These are phyloP conservation scores for Orbicella faveolata DNA, from an alignment of 64 coral and sea anemone genomes.

Conservation along the genomic window DNA sequence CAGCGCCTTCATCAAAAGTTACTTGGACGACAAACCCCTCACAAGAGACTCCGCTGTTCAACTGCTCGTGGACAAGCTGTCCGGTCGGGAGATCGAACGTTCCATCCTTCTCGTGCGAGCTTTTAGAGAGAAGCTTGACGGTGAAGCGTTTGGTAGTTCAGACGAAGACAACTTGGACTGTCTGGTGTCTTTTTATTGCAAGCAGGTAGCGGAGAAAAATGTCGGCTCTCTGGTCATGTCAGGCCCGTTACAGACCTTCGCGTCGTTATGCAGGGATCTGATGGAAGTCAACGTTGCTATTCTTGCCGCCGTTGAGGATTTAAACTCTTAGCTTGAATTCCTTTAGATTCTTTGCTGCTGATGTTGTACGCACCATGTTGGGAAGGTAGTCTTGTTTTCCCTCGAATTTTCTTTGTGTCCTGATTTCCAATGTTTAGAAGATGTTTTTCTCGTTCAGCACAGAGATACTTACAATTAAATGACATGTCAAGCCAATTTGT, in stretches of 20 bases:
- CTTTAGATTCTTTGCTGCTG: background rate
- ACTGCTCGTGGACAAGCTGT: slow-evolving; percentile 47
- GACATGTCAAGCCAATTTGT: background rate
- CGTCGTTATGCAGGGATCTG: slow-evolving; percentile 74
- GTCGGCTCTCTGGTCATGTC: slow-evolving; percentile 77
- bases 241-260: slow-evolving; percentile 51
- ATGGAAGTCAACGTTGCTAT: slow-evolving; percentile 85
- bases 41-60: slow-evolving; percentile 62
- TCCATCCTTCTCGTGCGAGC: slow-evolving; percentile 69
- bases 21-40: slow-evolving; percentile 31
- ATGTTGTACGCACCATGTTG: background rate
- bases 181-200: slow-evolving; percentile 72
- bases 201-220: slow-evolving; percentile 65
- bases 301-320: slow-evolving; percentile 67
- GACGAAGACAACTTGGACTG: slow-evolving; percentile 85
- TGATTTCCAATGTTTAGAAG: background rate
- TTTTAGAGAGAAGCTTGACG: slow-evolving; percentile 61
- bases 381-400: background rate
- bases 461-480: too few species aligned
- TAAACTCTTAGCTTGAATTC: background rate
- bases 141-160: slow-evolving; percentile 65
- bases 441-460: background rate
- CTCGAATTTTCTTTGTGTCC: too few species aligned
- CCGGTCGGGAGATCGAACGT: slow-evolving; percentile 47
- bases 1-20: slow-evolving; percentile 34